phyloP scores from a whole-genome alignment of 2,888 invertebrate genomes.

The Epiblema foenella region DNA sequence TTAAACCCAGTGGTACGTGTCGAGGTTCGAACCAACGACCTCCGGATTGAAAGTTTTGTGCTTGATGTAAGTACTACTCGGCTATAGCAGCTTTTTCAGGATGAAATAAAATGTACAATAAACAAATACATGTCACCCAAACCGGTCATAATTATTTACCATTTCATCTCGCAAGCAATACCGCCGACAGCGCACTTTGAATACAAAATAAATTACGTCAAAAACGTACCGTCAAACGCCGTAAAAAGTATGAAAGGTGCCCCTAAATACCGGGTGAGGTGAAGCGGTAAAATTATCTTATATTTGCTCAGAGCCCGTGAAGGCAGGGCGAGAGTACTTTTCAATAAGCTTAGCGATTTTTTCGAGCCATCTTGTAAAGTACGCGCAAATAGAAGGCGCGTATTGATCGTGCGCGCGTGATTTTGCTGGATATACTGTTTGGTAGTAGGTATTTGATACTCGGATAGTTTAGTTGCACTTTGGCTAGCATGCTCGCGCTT shows the following conservation, averaged over 20 bases:
- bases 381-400: slow-evolving; percentile 76
- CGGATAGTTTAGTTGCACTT: slow-evolving; percentile 9
- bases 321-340: slow-evolving; percentile 84
- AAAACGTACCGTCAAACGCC: slow-evolving; percentile 75
- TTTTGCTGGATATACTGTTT: slow-evolving; percentile 48
- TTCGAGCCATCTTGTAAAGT: slow-evolving; percentile 77
- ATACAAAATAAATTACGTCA: slow-evolving; percentile 82
- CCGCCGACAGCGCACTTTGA: slow-evolving; percentile 63
- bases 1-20: no score
- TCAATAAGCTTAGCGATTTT: slow-evolving; percentile 84
- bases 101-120: slow-evolving; percentile 3
- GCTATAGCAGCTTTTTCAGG: no score
- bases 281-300: slow-evolving; percentile 85
- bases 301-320: slow-evolving; percentile 84
- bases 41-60: no score
- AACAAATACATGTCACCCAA: slow-evolving; percentile 21
- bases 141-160: slow-evolving; percentile 38
- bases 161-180: slow-evolving; percentile 41
- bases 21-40: no score
- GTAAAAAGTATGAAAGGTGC: slow-evolving; percentile 84
- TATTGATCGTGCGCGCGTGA: slow-evolving; percentile 66
- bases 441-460: slow-evolving; percentile 40
- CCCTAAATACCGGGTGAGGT: slow-evolving; percentile 84
- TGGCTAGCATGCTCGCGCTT: no score
- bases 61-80: no score